Evolutionary conservation across 2,113 vertebrate species (phyloP), one percentile per base, ranked within the genome.

Genomic region (Salvelinus sp.): DNA sequence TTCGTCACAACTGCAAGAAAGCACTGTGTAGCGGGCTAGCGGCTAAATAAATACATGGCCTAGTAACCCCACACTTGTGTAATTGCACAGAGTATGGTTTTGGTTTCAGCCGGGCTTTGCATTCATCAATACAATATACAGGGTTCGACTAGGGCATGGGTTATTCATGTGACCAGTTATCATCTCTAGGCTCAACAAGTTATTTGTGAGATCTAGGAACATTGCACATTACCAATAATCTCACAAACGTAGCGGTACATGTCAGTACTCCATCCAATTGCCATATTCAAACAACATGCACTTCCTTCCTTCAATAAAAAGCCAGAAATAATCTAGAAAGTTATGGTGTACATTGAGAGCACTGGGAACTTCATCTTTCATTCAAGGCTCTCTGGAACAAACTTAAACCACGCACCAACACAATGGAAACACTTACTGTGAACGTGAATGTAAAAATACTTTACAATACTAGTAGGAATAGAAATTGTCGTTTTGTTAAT

Each of bases 31-130:
- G 69, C 58, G 74, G 50, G 66, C 64, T 63, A 79, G 60, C 62
- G 48, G 27, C 54, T 22, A 69, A 50, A 72, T 70, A 33, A 75
- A 62, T 23, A 22, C 6, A 73, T 64, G 72, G 76, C 79, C 74
- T 72, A 74, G 82, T 85, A 84, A 90, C 85, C 85, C 72, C 79
- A 88, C 73, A 89, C 83, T 70, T 1, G 81, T 75, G 75, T 79
- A 81, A 82, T 79, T 79, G 85, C 77, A 83, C 70, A 72, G 69
- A 83, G 78, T 2, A 28, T 58, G 74, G 85, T 57, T 88, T 83
- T 77, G 82, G 76, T 91, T 85, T 88, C 87, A 85, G 78, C 74
- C 73, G 4, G 81, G 78, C 74, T 80, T 66, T 79, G 82, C 82
- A 89, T 71, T 86, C 81, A 85, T 81, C 60, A 89, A 88, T 80